These are phyloP conservation scores for Ambastaia sidthimunki DNA, from an alignment of 2,797 vertebrate species.

Conservation along the genomic window DNA sequence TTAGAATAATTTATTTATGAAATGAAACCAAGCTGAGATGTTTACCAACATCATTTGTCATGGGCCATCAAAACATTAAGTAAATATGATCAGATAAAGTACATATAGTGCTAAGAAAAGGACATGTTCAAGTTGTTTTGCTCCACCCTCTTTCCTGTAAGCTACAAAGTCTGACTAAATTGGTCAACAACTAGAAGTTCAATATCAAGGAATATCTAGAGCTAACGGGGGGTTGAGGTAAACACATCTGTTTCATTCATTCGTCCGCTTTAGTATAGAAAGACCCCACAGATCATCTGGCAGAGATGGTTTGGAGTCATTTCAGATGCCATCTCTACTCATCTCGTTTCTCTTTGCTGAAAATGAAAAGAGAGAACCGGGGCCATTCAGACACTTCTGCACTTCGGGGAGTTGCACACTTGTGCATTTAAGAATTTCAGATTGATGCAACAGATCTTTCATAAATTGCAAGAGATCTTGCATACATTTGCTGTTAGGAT, in stretches of 20 bases:
- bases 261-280: constrained; percentile 25
- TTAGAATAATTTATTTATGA: neutral
- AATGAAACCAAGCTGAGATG: neutral
- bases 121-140: constrained; percentile 16
- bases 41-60: neutral
- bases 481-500: neutral
- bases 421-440: neutral
- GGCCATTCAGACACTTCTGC: constrained; percentile 9
- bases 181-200: constrained; percentile 32
- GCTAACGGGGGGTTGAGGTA: neutral
- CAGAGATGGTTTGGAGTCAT: constrained; percentile 39
- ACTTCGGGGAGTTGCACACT: neutral
- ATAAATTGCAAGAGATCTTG: neutral
- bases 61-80: neutral
- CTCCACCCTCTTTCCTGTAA: neutral
- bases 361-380: constrained; percentile 16
- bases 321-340: constrained; percentile 28
- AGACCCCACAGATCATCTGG: constrained; percentile 41
- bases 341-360: constrained; percentile 20
- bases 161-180: constrained; percentile 17
- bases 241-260: constrained; percentile 38
- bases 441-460: constrained; percentile 11
- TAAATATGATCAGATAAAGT: neutral
- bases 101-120: neutral
- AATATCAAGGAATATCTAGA: constrained; percentile 17